phyloP scores from a whole-genome alignment of 2,113 vertebrate genomes.

The Ranitomeya variabilis region DNA sequence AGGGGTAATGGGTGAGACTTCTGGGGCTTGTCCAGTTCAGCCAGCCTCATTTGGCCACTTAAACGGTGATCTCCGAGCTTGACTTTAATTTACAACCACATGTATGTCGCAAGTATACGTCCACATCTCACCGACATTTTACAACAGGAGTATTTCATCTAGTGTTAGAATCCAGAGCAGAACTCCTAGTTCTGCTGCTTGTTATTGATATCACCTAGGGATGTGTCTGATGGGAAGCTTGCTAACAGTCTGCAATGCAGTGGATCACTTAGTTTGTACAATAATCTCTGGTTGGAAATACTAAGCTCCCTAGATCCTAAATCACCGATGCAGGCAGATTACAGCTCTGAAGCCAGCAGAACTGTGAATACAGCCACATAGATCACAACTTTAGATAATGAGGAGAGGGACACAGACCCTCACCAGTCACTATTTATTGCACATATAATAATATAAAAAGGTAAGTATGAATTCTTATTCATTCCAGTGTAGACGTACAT shows the following conservation, averaged over 20 bases:
- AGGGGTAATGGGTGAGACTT: not conserved
- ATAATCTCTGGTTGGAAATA: too few species aligned
- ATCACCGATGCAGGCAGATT: not conserved
- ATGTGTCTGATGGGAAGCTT: not conserved
- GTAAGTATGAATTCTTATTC: too few species aligned
- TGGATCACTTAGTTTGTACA: not conserved
- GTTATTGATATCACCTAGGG: not conserved
- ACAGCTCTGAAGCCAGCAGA: conserved; percentile 1
- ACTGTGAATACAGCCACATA: not conserved
- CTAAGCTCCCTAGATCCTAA: not conserved
- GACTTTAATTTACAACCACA: too few species aligned
- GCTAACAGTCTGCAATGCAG: not conserved
- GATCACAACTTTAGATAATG: too few species aligned
- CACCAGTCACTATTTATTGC: too few species aligned
- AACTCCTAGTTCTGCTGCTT: not conserved
- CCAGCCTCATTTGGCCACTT: not conserved
- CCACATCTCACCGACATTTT: too few species aligned
- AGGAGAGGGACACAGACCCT: too few species aligned
- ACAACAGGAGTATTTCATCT: too few species aligned
- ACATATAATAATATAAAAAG: too few species aligned
- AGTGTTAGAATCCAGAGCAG: not conserved
- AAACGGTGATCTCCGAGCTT: too few species aligned
- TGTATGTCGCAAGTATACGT: too few species aligned
- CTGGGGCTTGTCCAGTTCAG: not conserved
- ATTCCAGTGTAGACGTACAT: too few species aligned